Percentiles rank a stretch among this genome's conserved stretches.
These are phyloP conservation scores for Beris chalybata DNA, from an alignment of 2,888 invertebrate genomes.

Conservation along the genomic window DNA sequence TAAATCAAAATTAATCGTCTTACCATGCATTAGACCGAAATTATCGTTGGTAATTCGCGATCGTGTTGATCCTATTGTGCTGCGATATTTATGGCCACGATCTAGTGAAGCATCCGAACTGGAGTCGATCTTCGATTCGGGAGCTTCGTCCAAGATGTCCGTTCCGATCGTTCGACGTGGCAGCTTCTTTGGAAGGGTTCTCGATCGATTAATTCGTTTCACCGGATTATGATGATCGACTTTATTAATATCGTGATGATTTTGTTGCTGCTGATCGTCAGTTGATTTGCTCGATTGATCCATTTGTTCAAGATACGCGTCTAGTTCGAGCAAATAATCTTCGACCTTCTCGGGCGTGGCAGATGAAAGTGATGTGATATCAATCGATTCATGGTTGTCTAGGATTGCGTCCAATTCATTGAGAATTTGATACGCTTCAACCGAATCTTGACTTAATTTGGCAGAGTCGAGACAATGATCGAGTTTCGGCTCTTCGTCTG, in stretches of 20 bases:
- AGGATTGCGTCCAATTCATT: conserved; percentile 52
- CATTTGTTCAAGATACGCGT: conserved; percentile 59
- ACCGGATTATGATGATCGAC: background rate
- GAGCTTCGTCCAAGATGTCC: background rate
- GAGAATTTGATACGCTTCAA: conserved; percentile 49
- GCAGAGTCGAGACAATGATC: background rate
- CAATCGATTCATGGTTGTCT: conserved; percentile 35
- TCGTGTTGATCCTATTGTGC: conserved; percentile 31
- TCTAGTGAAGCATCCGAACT: conserved; percentile 15
- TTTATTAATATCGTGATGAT: background rate
- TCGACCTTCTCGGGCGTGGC: conserved; percentile 51
- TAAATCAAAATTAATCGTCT: conserved; percentile 3
- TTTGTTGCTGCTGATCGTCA: conserved; percentile 1
- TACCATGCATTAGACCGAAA: conserved; percentile 11
- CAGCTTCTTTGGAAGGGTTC: conserved; percentile 34
- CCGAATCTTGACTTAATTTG: conserved; percentile 39
- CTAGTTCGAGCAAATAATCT: conserved; percentile 59
- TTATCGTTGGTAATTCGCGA: conserved; percentile 1
- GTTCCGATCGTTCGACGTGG: background rate
- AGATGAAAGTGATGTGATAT: conserved; percentile 23
- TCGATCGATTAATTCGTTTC: conserved; percentile 25
- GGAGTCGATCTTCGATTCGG: conserved; percentile 13
- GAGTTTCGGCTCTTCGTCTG: background rate
- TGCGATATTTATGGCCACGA: conserved; percentile 35
- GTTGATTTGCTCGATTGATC: conserved; percentile 44